Evolutionary conservation across 2,888 invertebrate species (phyloP).

Genomic region (Aspidiotus destructor): DNA sequence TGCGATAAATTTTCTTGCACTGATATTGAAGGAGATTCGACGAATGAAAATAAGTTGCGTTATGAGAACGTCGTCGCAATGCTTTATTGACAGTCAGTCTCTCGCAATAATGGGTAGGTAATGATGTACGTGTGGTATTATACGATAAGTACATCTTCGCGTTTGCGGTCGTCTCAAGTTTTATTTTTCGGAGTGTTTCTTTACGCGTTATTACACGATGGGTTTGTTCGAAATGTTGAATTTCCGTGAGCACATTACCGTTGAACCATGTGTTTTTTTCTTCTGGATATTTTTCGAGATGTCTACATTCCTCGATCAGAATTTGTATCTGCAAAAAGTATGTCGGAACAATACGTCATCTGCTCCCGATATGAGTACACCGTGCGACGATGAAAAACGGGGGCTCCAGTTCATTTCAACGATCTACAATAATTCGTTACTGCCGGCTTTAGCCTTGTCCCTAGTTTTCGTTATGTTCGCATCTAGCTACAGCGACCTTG

Average conservation of each 20-base stretch:
- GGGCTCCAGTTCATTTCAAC: constrained; percentile 4
- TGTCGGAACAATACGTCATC: constrained; percentile 10
- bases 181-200: too few relatives aligned
- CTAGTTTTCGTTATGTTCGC: constrained; percentile 14
- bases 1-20: too few relatives aligned
- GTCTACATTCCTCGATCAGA: constrained; percentile 16
- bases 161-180: too few relatives aligned
- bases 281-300: background rate
- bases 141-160: too few relatives aligned
- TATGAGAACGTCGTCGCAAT: too few relatives aligned
- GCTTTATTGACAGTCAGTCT: too few relatives aligned
- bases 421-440: constrained; percentile 1
- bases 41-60: too few relatives aligned
- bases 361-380: constrained; percentile 10
- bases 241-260: background rate
- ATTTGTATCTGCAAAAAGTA: constrained; percentile 24
- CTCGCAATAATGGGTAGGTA: too few relatives aligned
- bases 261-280: background rate
- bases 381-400: constrained; percentile 17
- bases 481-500: constrained; percentile 12
- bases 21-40: too few relatives aligned
- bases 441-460: background rate
- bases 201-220: too few relatives aligned
- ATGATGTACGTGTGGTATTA: too few relatives aligned
- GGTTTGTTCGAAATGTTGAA: too few relatives aligned